phyloP scores from a whole-genome alignment of 2,888 invertebrate genomes.

The Tetheella fluctuosa region DNA sequence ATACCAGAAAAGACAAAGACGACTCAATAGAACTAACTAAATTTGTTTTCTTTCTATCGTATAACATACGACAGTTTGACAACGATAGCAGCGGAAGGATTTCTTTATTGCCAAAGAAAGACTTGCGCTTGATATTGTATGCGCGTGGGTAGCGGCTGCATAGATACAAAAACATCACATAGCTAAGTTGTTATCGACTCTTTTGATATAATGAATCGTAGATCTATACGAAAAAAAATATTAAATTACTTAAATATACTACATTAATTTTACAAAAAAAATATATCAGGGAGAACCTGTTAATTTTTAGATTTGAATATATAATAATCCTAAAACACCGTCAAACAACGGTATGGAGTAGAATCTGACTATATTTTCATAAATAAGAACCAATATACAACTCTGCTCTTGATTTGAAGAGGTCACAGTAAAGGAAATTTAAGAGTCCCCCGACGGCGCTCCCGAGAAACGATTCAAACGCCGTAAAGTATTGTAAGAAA shows the following conservation, averaged over 20 bases:
- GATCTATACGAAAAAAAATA: slow-evolving; percentile 18
- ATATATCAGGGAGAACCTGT: too few species aligned
- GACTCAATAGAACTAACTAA: not conserved
- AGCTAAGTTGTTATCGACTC: slow-evolving; percentile 14
- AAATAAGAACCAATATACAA: slow-evolving; percentile 3
- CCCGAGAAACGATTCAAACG: slow-evolving; percentile 47
- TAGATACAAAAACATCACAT: slow-evolving; percentile 26
- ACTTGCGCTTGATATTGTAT: slow-evolving; percentile 24
- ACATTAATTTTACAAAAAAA: too few species aligned
- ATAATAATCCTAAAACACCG: not conserved
- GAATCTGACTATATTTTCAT: not conserved
- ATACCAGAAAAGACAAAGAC: not conserved
- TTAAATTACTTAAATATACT: not conserved
- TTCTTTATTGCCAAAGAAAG: slow-evolving; percentile 30
- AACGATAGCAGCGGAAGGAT: slow-evolving; percentile 23
- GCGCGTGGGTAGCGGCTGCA: slow-evolving; percentile 24
- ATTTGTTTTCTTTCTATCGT: slow-evolving; percentile 22
- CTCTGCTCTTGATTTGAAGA: slow-evolving; percentile 25
- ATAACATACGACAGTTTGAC: slow-evolving; percentile 36
- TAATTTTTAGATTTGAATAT: too few species aligned
- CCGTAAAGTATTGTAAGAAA: slow-evolving; percentile 70
- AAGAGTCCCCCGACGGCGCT: slow-evolving; percentile 31
- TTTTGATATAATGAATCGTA: slow-evolving; percentile 15
- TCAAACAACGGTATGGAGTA: not conserved
- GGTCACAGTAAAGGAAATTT: slow-evolving; percentile 31